Base-by-base conservation (phyloP, 64 coral and sea anemone species). In the Hydrozoanthus tunicans region DNA sequence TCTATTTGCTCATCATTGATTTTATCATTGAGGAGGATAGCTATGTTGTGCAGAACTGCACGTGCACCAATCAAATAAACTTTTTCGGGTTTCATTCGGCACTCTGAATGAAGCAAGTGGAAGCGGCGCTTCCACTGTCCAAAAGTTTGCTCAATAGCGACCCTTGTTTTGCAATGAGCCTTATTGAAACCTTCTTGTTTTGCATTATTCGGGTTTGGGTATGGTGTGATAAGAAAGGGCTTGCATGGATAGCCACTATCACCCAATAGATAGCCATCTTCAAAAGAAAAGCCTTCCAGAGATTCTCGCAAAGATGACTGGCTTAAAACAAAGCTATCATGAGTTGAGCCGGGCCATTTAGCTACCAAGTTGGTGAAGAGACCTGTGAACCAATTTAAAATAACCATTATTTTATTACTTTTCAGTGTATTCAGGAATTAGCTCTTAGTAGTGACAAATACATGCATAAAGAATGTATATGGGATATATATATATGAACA, bases 1-100 rank as follows among this genome's bases (percentile, higher is more conserved):
- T n/a, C 4, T 6, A 59, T 56, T 7, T 3, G 15, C 15, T 79
- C 20, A 24, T 23, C 17, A 20, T 79, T 56, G 25, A 79, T 3
- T 5, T 9, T 9, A 10, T 79, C 77, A 59, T 59, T 79, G 1
- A 58, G 53, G 2, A 79, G n/a, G 53, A 79, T 57, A 1, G 77
- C 77, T 58, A 79, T 79, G 51, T 79, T 79, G 8, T 79, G 77
- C 26, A 79, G 53, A 23, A 79, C 77, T 25, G 77, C 77, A 59
- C 54, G 58, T 52, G 77, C 77, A 59, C 77, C 77, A 59, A 79
- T 79, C 5, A 79, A 9, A 58, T 2, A 58, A 13, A 78, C 75
- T 13, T 78, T 78, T 11, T 77, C 75, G 3, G 75, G 75, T 56
- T 14, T 77, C 75, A 77, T 77, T 3, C 75, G 3, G 6, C 43